phyloP scores from a whole-genome alignment of 2,113 vertebrate species.

The Caranx melampygus region DNA sequence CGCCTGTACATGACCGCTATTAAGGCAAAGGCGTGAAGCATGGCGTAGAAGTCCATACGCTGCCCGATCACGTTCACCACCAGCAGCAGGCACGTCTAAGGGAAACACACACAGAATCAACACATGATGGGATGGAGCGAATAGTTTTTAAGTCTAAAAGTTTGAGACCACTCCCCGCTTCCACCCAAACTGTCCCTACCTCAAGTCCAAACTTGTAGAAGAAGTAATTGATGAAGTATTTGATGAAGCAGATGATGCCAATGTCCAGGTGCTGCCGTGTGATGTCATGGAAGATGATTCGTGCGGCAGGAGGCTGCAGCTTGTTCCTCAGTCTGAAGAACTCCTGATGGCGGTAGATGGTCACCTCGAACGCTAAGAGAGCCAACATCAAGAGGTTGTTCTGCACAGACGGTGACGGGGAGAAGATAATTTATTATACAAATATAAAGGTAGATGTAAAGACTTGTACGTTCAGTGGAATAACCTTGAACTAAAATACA shows the following conservation, averaged over 20 bases:
- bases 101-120: background rate
- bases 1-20: constrained; percentile 92
- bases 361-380: constrained; percentile 95
- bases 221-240: constrained; percentile 99
- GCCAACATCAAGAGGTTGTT: constrained; percentile 95
- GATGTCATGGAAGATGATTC: constrained; percentile 95
- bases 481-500: no score
- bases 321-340: constrained; percentile 94
- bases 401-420: constrained; percentile 71
- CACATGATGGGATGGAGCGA: background rate
- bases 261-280: constrained; percentile 95
- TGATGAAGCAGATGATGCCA: constrained; percentile 92
- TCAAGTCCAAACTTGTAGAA: constrained; percentile 99
- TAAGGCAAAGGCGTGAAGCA: constrained; percentile 94
- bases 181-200: constrained; percentile 76
- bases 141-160: background rate
- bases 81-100: constrained; percentile 94
- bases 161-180: background rate
- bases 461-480: no score
- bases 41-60: constrained; percentile 97
- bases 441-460: no score
- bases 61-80: constrained; percentile 96
- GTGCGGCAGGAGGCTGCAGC: constrained; percentile 89
- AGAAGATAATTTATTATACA: no score
- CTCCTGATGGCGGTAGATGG: constrained; percentile 95